Evolutionary conservation across 2,113 vertebrate genomes (phyloP).

Genomic region (Vulpes ferrilata): DNA sequence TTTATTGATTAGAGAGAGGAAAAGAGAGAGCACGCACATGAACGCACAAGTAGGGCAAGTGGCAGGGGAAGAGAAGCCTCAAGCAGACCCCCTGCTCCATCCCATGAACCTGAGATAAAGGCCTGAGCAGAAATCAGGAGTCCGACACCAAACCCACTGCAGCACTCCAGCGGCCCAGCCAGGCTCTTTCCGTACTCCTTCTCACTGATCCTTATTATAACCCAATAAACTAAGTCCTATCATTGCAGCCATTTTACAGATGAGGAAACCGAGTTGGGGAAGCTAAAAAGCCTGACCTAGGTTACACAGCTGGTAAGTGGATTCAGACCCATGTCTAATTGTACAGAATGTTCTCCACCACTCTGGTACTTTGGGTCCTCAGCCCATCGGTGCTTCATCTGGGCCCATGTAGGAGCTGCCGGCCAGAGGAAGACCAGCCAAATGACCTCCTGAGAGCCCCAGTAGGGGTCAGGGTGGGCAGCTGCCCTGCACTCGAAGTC

Average conservation of each 20-base stretch:
- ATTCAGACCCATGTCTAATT: not conserved
- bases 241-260: not conserved
- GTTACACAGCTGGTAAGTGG: not conserved
- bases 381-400: fast-evolving
- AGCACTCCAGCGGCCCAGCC: not conserved
- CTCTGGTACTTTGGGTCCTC: not conserved
- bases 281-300: not conserved
- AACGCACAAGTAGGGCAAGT: not conserved
- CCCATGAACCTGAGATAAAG: not conserved
- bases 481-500: not conserved
- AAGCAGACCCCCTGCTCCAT: not conserved
- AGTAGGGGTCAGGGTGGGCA: not conserved
- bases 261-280: not conserved
- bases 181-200: no score
- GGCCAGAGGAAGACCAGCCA: fast-evolving
- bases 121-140: not conserved
- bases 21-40: not conserved
- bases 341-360: not conserved
- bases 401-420: not conserved
- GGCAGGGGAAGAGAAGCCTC: not conserved
- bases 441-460: no score
- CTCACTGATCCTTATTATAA: not conserved
- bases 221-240: not conserved
- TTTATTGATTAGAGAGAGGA: not conserved
- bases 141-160: fast-evolving